Base-by-base conservation (phyloP, 2,113 vertebrate species). In the Pterocles burchelli region DNA sequence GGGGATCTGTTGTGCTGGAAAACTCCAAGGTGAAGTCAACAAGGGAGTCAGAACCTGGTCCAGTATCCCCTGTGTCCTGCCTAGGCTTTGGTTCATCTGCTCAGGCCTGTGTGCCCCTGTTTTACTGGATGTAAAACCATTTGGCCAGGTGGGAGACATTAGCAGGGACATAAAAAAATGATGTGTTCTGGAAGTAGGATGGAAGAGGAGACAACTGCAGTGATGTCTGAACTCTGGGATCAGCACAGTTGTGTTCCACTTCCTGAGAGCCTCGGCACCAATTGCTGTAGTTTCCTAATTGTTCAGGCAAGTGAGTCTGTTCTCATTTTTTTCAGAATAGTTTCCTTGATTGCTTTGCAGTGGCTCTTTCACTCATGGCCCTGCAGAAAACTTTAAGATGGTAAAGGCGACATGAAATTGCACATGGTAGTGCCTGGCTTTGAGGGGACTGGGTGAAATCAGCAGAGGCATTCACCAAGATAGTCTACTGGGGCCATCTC, bases 161-260 rank as follows among this genome's bases (percentile, higher is more conserved):
- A 55, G 22, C 2, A 1, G 13, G 20, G 43, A n/a, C 7, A 22
- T 46, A 16, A 67, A 31, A 82, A 59, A 48, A 28, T 0, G 0
- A 36, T 21, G 17, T 33, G 6, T 65, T 59, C 11, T 88, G 51
- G 26, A 80, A 58, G 26, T 13, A 16, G 49, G n/a, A 28, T 4
- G 11, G 66, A 67, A 62, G 55, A 76, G n/a, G 31, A 26, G 36
- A 21, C 25, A 70, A 8, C 36, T 59, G 73, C 49, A 36, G 18
- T 25, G 63, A 65, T 11, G 0, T 54, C 18, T 81, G 2, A 8
- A n/a, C n/a, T 59, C n/a, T 1, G 8, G 33, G 33, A 11, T 6
- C 4, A 31, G 46, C 46, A 13, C 3, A 7, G n/a, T 31, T 19
- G 18, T 34, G 16, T 34, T 34, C 54, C 51, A 43, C 24, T 51